Evolutionary conservation across 2,113 vertebrate species (phyloP).

Genomic region (Poecilia latipinna): DNA sequence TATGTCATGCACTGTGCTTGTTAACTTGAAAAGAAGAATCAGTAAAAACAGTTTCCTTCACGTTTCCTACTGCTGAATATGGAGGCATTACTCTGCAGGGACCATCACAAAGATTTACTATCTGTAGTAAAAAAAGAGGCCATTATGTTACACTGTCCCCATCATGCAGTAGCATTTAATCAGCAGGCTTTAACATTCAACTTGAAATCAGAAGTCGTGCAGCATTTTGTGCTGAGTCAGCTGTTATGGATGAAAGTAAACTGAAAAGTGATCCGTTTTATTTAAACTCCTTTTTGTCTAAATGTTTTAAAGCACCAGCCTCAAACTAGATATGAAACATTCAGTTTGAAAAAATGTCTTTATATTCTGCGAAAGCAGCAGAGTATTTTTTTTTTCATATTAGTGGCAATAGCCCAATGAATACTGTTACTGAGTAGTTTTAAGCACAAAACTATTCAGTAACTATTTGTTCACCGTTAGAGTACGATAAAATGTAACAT

Average conservation of each 20-base stretch:
- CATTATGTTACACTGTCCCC: slow-evolving; percentile 70
- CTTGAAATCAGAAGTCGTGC: slow-evolving; percentile 27
- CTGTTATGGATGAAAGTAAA: slow-evolving; percentile 47
- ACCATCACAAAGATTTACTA: slow-evolving; percentile 39
- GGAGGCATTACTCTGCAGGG: slow-evolving; percentile 56
- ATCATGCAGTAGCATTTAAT: slow-evolving; percentile 70
- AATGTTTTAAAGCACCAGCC: not conserved
- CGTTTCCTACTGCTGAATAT: slow-evolving; percentile 54
- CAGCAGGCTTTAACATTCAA: slow-evolving; percentile 62
- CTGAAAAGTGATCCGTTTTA: slow-evolving; percentile 43
- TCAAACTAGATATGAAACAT: not conserved
- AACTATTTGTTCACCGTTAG: no score
- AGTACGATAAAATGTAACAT: no score
- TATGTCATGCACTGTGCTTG: slow-evolving; percentile 68
- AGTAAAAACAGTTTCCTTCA: slow-evolving; percentile 62
- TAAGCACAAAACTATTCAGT: not conserved
- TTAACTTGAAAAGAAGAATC: slow-evolving; percentile 73
- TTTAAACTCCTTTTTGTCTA: not conserved
- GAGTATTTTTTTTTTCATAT: not conserved
- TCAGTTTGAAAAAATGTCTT: not conserved
- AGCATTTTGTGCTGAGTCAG: slow-evolving; percentile 60
- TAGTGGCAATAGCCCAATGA: not conserved
- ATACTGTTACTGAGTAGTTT: not conserved
- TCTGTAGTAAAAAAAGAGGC: slow-evolving; percentile 60
- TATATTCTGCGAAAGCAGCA: not conserved